These are phyloP conservation scores for Mirounga angustirostris DNA, from an alignment of 2,113 vertebrate genomes.

Conservation along the genomic window DNA sequence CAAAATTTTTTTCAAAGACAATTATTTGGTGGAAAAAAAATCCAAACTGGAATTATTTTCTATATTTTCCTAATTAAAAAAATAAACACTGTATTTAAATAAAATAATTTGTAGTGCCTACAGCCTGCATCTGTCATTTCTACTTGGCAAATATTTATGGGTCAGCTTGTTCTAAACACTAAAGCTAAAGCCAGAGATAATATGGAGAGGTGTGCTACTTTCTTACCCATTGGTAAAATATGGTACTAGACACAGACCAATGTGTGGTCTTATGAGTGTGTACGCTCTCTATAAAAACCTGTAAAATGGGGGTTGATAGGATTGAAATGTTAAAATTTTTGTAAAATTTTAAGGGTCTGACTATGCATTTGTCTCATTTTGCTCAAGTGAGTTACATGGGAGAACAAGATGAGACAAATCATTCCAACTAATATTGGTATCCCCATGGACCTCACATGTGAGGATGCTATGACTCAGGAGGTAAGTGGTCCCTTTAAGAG, in stretches of 20 bases:
- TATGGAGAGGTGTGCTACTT: neutral
- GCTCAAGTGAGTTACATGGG: neutral
- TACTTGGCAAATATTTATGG: neutral
- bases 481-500: neutral
- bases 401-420: neutral
- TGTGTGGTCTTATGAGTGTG: accelerated
- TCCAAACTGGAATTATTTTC: neutral
- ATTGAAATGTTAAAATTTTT: neutral
- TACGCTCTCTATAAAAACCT: neutral
- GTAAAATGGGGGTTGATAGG: neutral
- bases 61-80: slow-evolving; percentile 16
- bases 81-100: neutral
- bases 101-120: neutral
- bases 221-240: neutral
- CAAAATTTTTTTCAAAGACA: neutral
- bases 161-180: neutral
- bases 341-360: neutral
- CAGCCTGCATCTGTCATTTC: neutral
- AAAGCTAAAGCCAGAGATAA: neutral
- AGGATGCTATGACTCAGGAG: neutral
- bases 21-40: neutral
- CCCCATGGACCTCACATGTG: neutral
- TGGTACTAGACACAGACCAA: neutral
- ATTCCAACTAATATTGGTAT: neutral
- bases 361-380: neutral